Evolutionary conservation across 64 coral and sea anemone genomes (phyloP).

Genomic region (Pocillopora verrucosa): DNA sequence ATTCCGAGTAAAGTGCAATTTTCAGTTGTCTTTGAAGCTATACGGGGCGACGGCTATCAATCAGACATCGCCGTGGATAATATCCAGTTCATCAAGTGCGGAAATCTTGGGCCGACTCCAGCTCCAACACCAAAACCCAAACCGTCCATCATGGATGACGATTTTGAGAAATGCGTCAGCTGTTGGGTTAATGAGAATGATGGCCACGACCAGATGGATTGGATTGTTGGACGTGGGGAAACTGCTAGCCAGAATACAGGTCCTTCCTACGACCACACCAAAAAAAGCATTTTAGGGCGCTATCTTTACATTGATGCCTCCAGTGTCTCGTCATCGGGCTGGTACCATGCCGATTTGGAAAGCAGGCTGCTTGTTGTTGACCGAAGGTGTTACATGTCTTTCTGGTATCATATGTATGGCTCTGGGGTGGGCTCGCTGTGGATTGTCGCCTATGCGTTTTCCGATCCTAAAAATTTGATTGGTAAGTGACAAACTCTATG

Average conservation of each 20-base stretch:
- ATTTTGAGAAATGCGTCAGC: conserved; percentile 72
- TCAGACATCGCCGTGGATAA: conserved; percentile 86
- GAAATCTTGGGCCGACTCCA: conserved; percentile 47
- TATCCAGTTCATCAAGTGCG: conserved; percentile 75
- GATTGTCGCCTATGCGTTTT: conserved; percentile 58
- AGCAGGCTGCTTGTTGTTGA: conserved; percentile 60
- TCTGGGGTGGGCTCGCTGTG: conserved; percentile 33
- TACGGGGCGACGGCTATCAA: conserved; percentile 62
- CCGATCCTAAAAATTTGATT: conserved; percentile 1
- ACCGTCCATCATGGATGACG: conserved; percentile 57
- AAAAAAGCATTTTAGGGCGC: conserved; percentile 76
- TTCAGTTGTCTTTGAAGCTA: conserved; percentile 83
- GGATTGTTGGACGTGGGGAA: conserved; percentile 80
- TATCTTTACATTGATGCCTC: conserved; percentile 81
- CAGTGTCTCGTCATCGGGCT: background rate
- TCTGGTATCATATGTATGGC: conserved; percentile 96
- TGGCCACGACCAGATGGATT: conserved; percentile 86
- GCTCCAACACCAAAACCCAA: conserved; percentile 54
- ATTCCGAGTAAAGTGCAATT: conserved; percentile 41
- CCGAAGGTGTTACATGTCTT: conserved; percentile 76
- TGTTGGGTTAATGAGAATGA: conserved; percentile 73
- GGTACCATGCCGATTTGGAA: conserved; percentile 83
- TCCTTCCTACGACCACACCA: conserved; percentile 85
- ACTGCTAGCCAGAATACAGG: conserved; percentile 75
- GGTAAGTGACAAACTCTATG: background rate